Base-by-base conservation (phyloP, 2,113 vertebrate species). In the Pangasianodon hypophthalmus region DNA sequence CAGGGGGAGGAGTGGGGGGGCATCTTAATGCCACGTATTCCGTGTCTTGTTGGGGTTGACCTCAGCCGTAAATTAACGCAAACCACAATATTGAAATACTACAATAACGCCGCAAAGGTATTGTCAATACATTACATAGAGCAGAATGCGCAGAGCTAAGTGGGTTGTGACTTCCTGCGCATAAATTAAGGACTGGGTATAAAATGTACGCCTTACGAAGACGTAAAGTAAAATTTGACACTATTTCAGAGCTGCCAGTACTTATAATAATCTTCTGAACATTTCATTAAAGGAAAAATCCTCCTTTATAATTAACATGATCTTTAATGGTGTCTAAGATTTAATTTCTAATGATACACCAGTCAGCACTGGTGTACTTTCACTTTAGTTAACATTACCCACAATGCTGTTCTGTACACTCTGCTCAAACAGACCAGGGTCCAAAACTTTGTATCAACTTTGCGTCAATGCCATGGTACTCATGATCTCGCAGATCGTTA, bases 1-100 rank as follows among this genome's bases (percentile, higher is more conserved):
- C 95, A 95, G 95, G 96, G 95, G 18, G 89, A 94, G 96, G 96
- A 87, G 18, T 60, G 21, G 93, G 26, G 16, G 46, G 77, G 87
- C n/a, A 54, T 96, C 96, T 96, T 95, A 95, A 95, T 94, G 93
- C 92, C 90, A 95, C 95, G 96, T 94, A 96, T 96, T 95, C 95
- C 93, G 82, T 91, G 94, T 96, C 93, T 95, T 96, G 93, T 92
- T 96, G 95, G 84, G 73, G 73, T 89, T 89, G 88, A 89, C 88
- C 96, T 96, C 62, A 58, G 90, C 58, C 58, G 19, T 54, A 64
- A 79, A 82, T 91, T 58, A 69, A 88, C 60, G 21, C 88, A 88
- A 82, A 84, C 85, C 54, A 16, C 64, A 89, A 89, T 86, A 80
- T 67, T 67, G 84, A 73, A 56, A 73, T 80, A 54, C 19, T 89